phyloP scores from a whole-genome alignment of 30 jellyfish, hydroid and myxozoan species.

The Morbakka virulenta region DNA sequence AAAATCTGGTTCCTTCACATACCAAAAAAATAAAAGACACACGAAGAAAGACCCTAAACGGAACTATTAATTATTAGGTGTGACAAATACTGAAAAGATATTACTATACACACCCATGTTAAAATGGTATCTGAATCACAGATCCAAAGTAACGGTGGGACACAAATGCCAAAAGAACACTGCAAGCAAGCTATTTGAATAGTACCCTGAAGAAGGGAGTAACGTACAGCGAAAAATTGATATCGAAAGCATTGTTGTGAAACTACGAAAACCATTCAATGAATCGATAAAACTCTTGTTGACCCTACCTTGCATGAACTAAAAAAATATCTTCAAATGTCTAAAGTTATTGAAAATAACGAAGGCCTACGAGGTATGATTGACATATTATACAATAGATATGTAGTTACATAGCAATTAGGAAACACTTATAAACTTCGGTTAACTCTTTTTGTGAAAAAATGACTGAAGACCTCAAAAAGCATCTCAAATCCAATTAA shows the following conservation, averaged over 20 bases:
- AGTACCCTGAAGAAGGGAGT: background rate
- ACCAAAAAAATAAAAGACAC: background rate
- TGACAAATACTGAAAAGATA: background rate
- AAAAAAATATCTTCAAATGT: too few species aligned
- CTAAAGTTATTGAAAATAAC: too few species aligned
- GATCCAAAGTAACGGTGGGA: background rate
- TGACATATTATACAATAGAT: too few species aligned
- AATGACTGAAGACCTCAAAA: too few species aligned
- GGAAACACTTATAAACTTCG: too few species aligned
- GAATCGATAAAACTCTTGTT: background rate
- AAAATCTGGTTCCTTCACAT: background rate
- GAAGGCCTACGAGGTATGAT: too few species aligned
- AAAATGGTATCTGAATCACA: background rate
- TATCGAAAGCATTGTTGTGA: too few species aligned
- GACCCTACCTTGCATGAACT: too few species aligned
- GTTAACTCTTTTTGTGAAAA: too few species aligned
- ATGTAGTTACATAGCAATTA: too few species aligned
- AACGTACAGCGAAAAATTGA: background rate
- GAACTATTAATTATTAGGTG: background rate
- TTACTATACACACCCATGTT: background rate
- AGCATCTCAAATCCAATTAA: too few species aligned
- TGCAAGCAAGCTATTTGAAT: background rate
- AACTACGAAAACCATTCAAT: background rate
- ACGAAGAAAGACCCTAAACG: background rate
- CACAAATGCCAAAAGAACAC: background rate